A percentile compares a stretch with the other conserved stretches of the same genome.
phyloP scores from a whole-genome alignment of 2,797 vertebrate species.

The Chelon labrosus region DNA sequence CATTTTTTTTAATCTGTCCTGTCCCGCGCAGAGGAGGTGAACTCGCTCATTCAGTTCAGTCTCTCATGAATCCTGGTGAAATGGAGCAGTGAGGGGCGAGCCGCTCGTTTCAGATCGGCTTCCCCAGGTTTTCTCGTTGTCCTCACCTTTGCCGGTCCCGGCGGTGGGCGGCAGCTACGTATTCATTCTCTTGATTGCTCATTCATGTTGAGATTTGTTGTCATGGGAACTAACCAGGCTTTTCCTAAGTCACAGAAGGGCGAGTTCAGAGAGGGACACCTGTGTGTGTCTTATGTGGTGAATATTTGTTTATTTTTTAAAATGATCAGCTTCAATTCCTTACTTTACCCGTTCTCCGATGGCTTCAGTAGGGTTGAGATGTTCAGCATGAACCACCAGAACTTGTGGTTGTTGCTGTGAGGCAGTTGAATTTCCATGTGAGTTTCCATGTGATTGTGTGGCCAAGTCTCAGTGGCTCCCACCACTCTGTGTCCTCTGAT shows the following conservation, averaged over 20 bases:
- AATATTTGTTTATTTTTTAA: background rate
- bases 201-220: slow-evolving; percentile 76
- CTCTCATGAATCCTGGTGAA: slow-evolving; percentile 16
- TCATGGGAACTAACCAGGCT: slow-evolving; percentile 76
- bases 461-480: too few relatives aligned
- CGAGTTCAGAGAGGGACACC: slow-evolving; percentile 42
- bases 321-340: background rate
- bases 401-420: too few relatives aligned
- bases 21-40: slow-evolving; percentile 11
- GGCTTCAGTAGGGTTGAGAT: too few relatives aligned
- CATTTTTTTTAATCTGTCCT: background rate
- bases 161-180: slow-evolving; percentile 5
- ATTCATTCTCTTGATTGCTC: slow-evolving; percentile 49
- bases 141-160: background rate
- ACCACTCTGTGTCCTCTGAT: too few relatives aligned
- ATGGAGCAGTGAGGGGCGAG: slow-evolving; percentile 16
- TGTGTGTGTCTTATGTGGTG: slow-evolving; percentile 14
- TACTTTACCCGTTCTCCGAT: too few relatives aligned
- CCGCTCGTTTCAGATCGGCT: slow-evolving; percentile 16
- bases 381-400: too few relatives aligned
- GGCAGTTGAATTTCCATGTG: too few relatives aligned
- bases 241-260: slow-evolving; percentile 50
- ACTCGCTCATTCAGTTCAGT: slow-evolving; percentile 1
- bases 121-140: slow-evolving; percentile 22
- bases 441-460: too few relatives aligned